Base-by-base conservation (phyloP, 2,797 vertebrate species). In the Darevskia mixta region DNA sequence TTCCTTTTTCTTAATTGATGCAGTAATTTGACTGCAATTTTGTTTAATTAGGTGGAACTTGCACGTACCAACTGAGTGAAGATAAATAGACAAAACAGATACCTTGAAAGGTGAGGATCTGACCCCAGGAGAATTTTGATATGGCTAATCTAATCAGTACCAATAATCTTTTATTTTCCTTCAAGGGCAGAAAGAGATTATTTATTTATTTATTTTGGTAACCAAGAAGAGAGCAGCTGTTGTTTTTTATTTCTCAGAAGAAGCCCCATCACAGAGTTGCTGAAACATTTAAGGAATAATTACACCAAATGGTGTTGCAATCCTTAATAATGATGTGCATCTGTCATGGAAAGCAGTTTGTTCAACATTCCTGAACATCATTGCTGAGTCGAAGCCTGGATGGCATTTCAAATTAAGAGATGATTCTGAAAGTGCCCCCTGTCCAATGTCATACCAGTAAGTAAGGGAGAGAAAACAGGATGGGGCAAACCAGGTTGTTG, bases 271-370 rank as follows among this genome's bases (percentile, higher is more conserved):
- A 95, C 83, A 80, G 88, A 91, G 83, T 92, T 83, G 83, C 85
- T 95, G 92, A 94, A 94, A 95, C 95, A 94, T 91, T 93, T 93
- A 91, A 92, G 79, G 58, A 76, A 86, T 88, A 94, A 93, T 89
- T 93, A 86, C 84, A 86, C 55, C 85, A 90, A 94, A 94, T 85
- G 6, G 43, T 90, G 45, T 91, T 92, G 78, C 61, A 86, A 45
- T 35, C 77, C 85, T 89, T 91, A 86, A 66, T 92, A 92, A 55
- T 83, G 83, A 90, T 76, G 61, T 82, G 20, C 88, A 71, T 83
- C 79, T 93, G 87, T 83, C 79, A 82, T 27, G n/a, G 72, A 86
- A 71, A 35, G 61, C 66, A 45, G 78, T 38, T 71, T 76, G 69
- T 45, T 17, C 1, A 90, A 92, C 93, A 94, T 88, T 92, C 89